Evolutionary conservation across 2,888 invertebrate species (phyloP), one percentile per base, ranked within the genome.

Genomic region (Drosophila prolongata): DNA sequence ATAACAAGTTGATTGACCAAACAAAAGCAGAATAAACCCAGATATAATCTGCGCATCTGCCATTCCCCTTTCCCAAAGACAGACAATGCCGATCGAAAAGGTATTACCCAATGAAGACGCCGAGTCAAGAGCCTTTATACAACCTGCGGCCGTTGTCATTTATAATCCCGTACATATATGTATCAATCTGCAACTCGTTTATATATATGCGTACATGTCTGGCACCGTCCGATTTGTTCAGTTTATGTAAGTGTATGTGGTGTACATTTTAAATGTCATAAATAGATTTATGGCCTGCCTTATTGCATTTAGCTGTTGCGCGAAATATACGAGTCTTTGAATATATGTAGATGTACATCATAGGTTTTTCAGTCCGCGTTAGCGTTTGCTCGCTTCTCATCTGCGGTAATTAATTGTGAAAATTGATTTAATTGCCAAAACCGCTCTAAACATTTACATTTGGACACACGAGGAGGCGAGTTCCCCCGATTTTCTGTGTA

Each of bases 201-300:
- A n/a, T 27, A 38, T 46, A 43, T 30, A 24, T 19, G 2, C 14
- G 14, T 6, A 16, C 30, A 49, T 11, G 13, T 10, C 0, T 30
- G 8, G 24, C 47, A 54, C 57, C 34, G 54, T 66, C 16, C 44
- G 38, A 52, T 40, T n/a, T 34, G 65, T 13, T 6, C 59, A 8
- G 53, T 53, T 42, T 70, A 75, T 72, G 62, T 64, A 55, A 66
- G 67, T 62, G 54, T 62, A 60, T 60, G 65, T 56, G 67, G 73
- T 82, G 69, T 86, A 76, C 74, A 73, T 86, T 80, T 72, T 14
- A 83, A 78, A 78, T 86, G 89, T 87, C 89, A 84, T 87, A 87
- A 84, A 79, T 89, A 87, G 72, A 89, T 87, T 84, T 76, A 87
- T 71, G 64, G 75, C 62, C 64, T 57, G 78, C 61, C 86, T 83